phyloP scores from a whole-genome alignment of 1,140 invertebrate species.

The Drosophila kurseongensis region DNA sequence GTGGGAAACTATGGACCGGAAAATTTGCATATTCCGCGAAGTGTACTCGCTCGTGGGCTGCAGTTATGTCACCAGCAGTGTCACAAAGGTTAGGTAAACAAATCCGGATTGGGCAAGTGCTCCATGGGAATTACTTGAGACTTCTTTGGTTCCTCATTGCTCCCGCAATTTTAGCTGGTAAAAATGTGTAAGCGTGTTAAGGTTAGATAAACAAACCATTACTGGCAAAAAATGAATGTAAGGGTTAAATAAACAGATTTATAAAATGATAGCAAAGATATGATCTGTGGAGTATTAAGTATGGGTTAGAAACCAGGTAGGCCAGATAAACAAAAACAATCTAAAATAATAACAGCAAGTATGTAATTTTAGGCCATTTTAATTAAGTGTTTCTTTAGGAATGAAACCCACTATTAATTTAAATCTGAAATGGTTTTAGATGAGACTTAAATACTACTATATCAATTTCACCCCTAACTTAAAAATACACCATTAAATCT shows the following conservation, averaged over 20 bases:
- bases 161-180: background rate
- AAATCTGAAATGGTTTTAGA: no score
- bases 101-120: constrained; percentile 36
- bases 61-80: constrained; percentile 57
- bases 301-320: background rate
- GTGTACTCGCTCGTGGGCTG: constrained; percentile 21
- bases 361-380: no score
- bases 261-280: background rate
- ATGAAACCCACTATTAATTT: no score
- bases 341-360: background rate
- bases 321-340: constrained; percentile 1
- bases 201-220: constrained; percentile 38
- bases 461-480: no score
- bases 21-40: constrained; percentile 47
- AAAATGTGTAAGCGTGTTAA: constrained; percentile 31
- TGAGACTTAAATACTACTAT: no score
- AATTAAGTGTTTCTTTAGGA: no score
- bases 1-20: constrained; percentile 13
- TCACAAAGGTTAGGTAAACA: constrained; percentile 71
- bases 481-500: no score
- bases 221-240: background rate
- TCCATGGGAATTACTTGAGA: constrained; percentile 6
- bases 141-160: constrained; percentile 5
- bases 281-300: background rate
- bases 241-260: background rate